Evolutionary conservation across 1,140 invertebrate genomes (phyloP).

Genomic region (Cotesia typhae): DNA sequence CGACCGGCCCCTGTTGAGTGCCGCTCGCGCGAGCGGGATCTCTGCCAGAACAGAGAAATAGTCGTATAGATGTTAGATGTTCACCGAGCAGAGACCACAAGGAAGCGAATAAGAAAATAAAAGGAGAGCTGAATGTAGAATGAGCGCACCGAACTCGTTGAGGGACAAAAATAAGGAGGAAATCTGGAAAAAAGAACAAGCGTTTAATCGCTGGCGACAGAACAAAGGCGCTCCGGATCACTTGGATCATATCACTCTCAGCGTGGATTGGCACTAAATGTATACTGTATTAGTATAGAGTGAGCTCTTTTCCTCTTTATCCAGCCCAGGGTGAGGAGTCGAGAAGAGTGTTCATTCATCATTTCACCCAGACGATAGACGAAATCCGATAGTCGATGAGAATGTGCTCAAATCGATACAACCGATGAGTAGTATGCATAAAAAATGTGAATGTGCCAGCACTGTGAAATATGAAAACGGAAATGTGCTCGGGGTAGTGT

Average conservation of each 20-base stretch:
- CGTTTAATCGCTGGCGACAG: conserved; percentile 50
- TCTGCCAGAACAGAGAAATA: conserved; percentile 29
- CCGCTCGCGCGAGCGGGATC: conserved; percentile 45
- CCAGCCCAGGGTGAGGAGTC: too few species aligned
- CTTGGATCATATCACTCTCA: conserved; percentile 17
- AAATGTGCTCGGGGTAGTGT: too few species aligned
- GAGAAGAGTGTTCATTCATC: background rate
- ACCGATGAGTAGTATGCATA: too few species aligned
- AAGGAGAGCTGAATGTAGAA: conserved; percentile 27
- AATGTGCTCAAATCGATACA: too few species aligned
- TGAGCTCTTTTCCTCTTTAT: background rate
- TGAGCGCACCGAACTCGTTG: too few species aligned
- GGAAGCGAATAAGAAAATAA: conserved; percentile 19
- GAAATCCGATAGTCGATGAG: too few species aligned
- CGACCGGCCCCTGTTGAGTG: conserved; percentile 59
- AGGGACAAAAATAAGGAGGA: conserved; percentile 8
- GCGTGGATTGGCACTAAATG: conserved; percentile 18
- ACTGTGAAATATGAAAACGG: too few species aligned
- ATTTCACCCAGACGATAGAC: background rate
- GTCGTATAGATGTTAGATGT: conserved; percentile 18
- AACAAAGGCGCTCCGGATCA: conserved; percentile 48
- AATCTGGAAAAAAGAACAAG: conserved; percentile 41
- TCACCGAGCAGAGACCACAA: conserved; percentile 8
- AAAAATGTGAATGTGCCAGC: too few species aligned
- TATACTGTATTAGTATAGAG: background rate